These are phyloP conservation scores for Diplazon laetatorius DNA, from an alignment of 2,888 invertebrate genomes.

Conservation along the genomic window DNA sequence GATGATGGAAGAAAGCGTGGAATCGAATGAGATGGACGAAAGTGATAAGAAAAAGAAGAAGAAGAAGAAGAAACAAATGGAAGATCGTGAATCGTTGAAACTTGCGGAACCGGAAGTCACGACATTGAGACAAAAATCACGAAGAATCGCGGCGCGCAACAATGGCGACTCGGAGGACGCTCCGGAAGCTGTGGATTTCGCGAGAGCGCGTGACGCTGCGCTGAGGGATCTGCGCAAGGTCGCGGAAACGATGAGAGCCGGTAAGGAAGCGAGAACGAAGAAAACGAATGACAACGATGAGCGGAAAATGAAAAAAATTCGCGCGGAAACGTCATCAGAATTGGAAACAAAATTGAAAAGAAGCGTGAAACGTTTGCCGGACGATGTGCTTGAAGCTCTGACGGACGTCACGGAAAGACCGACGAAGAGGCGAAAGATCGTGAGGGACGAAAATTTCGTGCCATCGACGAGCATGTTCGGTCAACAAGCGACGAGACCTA, in stretches of 20 bases:
- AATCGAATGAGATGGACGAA: not conserved
- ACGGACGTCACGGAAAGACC: slow-evolving; percentile 65
- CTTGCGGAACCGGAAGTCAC: slow-evolving; percentile 11
- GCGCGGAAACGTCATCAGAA: not conserved
- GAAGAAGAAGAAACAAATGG: slow-evolving; percentile 40
- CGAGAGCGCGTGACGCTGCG: slow-evolving; percentile 44
- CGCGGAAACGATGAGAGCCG: slow-evolving; percentile 32
- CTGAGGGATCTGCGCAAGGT: slow-evolving; percentile 45
- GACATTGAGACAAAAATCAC: slow-evolving; percentile 21
- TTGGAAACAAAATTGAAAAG: slow-evolving; percentile 11
- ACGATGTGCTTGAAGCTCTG: slow-evolving; percentile 71
- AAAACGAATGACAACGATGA: not conserved
- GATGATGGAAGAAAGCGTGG: slow-evolving; percentile 19
- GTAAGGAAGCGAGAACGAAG: slow-evolving; percentile 11
- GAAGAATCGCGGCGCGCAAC: not conserved
- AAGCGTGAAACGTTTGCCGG: slow-evolving; percentile 72
- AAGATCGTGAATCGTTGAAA: slow-evolving; percentile 27
- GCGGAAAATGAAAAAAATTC: not conserved
- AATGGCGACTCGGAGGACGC: slow-evolving; percentile 37
- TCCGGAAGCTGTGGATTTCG: slow-evolving; percentile 56
- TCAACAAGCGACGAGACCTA: slow-evolving; percentile 20
- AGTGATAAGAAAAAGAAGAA: not conserved
- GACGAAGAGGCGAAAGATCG: slow-evolving; percentile 64
- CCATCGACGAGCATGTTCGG: slow-evolving; percentile 67
- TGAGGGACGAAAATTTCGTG: slow-evolving; percentile 50